These are phyloP conservation scores for Heteractis magnifica DNA, from an alignment of 92 coral and sea anemone species.

Conservation along the genomic window DNA sequence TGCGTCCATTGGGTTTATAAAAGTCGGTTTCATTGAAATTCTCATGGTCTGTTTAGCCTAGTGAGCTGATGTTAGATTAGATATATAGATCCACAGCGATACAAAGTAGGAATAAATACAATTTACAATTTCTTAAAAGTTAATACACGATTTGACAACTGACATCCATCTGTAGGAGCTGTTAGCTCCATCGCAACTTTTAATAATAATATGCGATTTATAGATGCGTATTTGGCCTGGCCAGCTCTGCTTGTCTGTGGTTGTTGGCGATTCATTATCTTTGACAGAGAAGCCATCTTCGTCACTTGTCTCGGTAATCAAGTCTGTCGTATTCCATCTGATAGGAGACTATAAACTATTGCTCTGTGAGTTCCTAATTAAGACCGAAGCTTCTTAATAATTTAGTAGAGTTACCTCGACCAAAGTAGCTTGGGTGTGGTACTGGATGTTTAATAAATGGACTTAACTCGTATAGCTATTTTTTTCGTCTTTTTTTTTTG, in stretches of 20 bases:
- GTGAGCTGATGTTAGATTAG: background rate
- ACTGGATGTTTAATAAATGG: constrained; percentile 1
- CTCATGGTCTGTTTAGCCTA: background rate
- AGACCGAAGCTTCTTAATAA: constrained; percentile 30
- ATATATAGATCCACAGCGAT: background rate
- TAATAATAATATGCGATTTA: background rate
- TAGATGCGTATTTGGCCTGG: background rate
- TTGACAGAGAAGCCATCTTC: background rate
- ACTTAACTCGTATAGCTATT: background rate
- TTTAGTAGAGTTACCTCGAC: constrained; percentile 9
- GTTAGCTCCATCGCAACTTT: background rate
- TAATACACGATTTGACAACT: background rate
- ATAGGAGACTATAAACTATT: constrained; percentile 12
- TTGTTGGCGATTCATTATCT: background rate
- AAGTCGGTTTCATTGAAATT: background rate
- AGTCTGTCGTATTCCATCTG: constrained; percentile 4
- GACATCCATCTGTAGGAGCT: background rate
- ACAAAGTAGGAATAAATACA: background rate
- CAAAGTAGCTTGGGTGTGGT: constrained; percentile 29
- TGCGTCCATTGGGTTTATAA: background rate
- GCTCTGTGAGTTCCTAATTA: constrained; percentile 4
- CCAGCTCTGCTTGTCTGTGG: background rate
- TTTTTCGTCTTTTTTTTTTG: background rate
- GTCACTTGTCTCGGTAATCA: background rate
- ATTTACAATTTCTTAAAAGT: background rate